Percentiles rank a stretch among this genome's conserved stretches.
Evolutionary conservation across 2,797 vertebrate species (phyloP).

Genomic region (Phyllotis vaccarum): DNA sequence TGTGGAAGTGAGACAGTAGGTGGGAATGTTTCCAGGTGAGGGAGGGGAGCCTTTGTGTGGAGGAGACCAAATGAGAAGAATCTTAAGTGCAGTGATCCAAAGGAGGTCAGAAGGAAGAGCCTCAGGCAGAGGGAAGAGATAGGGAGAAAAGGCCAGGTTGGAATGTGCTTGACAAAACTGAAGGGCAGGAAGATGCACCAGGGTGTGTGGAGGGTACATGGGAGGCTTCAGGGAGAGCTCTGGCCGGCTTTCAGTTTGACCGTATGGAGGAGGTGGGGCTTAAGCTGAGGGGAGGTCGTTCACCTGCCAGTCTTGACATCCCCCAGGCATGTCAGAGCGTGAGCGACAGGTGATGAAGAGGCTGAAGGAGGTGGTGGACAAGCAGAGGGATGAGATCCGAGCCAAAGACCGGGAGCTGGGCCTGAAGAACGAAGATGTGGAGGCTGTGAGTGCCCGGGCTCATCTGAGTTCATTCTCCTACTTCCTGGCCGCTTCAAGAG

Average conservation of each 20-base stretch:
- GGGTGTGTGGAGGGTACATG: background rate
- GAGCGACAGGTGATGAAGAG: conserved; percentile 93
- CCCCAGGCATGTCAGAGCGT: conserved; percentile 92
- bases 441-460: conserved; percentile 91
- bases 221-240: too few relatives aligned
- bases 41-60: background rate
- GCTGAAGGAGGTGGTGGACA: conserved; percentile 94
- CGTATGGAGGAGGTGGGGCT: too few relatives aligned
- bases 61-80: background rate
- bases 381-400: conserved; percentile 95
- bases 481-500: background rate
- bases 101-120: background rate
- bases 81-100: background rate
- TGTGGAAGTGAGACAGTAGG: background rate
- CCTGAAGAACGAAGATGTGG: conserved; percentile 93
- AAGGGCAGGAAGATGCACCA: background rate
- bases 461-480: rapidly evolving
- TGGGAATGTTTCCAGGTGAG: background rate
- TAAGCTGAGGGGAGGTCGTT: background rate
- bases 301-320: rapidly evolving
- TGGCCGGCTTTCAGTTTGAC: too few relatives aligned
- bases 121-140: too few relatives aligned
- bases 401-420: conserved; percentile 93
- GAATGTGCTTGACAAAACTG: too few relatives aligned
- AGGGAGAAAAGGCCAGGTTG: background rate